Percentiles rank a stretch among this genome's conserved stretches.
phyloP scores from a whole-genome alignment of 2,113 vertebrate species.

The Rhea americana region DNA sequence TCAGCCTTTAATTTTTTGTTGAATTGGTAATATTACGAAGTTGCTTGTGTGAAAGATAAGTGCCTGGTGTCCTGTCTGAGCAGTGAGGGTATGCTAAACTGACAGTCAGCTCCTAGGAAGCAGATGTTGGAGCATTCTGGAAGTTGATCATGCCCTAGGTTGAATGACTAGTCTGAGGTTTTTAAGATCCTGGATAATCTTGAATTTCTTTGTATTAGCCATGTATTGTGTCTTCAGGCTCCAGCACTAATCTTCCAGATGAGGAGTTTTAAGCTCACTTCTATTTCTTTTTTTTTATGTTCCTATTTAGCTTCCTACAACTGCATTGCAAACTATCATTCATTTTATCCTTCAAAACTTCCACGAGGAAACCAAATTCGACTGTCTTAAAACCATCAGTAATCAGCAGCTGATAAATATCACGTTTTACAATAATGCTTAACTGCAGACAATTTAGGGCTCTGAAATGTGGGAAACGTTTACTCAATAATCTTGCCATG shows the following conservation, averaged over 20 bases:
- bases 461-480: background rate
- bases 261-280: background rate
- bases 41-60: background rate
- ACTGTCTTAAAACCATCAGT: background rate
- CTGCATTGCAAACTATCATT: background rate
- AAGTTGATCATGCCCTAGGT: background rate
- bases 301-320: background rate
- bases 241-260: background rate
- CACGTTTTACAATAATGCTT: background rate
- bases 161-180: background rate
- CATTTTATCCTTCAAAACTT: background rate
- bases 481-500: background rate
- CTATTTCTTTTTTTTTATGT: background rate
- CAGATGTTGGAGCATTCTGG: background rate
- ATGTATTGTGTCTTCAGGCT: background rate
- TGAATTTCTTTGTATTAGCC: background rate
- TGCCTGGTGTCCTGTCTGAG: background rate
- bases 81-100: background rate
- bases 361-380: background rate
- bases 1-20: background rate
- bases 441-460: background rate
- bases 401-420: background rate
- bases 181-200: background rate
- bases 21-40: background rate
- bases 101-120: background rate